Conservation (phyloP, 2,113 vertebrate genomes). For the Calyptomena viridis region DNA sequence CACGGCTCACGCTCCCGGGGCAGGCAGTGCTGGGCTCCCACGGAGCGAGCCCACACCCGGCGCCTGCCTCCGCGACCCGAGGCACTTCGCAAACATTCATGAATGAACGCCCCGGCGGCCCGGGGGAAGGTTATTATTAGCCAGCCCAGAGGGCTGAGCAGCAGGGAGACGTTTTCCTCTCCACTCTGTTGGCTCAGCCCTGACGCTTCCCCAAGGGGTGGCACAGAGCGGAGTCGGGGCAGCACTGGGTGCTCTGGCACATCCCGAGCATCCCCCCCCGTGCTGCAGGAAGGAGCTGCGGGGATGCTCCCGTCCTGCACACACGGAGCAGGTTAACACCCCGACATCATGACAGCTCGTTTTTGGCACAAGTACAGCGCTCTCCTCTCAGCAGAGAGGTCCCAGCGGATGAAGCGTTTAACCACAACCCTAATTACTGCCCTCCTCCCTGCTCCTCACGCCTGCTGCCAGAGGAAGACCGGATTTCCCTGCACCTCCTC, state of each 20-base stretch:
- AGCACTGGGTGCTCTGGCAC: not conserved
- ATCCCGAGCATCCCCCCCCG: not conserved
- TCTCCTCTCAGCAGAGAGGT: not conserved
- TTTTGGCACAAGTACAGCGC: not conserved
- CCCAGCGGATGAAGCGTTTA: not conserved
- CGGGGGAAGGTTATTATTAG: not conserved
- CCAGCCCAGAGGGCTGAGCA: not conserved
- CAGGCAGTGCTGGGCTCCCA: fast-evolving
- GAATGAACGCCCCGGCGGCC: not conserved
- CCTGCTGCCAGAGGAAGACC: not conserved
- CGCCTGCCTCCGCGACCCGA: not conserved
- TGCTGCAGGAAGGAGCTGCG: not conserved
- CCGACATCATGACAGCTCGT: fast-evolving
- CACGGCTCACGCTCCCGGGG: not conserved
- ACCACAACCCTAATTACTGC: not conserved
- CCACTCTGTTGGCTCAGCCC: not conserved
- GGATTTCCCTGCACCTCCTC: not conserved
- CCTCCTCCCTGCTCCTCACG: not conserved
- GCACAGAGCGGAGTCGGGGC: not conserved
- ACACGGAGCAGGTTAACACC: not conserved
- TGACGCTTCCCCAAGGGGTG: not conserved
- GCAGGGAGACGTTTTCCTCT: not conserved
- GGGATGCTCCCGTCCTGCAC: not conserved
- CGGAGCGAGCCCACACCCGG: not conserved
- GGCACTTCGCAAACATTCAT: not conserved